Evolutionary conservation across 2,797 vertebrate species (phyloP).

Genomic region (Cynodonichthys magdalenae): DNA sequence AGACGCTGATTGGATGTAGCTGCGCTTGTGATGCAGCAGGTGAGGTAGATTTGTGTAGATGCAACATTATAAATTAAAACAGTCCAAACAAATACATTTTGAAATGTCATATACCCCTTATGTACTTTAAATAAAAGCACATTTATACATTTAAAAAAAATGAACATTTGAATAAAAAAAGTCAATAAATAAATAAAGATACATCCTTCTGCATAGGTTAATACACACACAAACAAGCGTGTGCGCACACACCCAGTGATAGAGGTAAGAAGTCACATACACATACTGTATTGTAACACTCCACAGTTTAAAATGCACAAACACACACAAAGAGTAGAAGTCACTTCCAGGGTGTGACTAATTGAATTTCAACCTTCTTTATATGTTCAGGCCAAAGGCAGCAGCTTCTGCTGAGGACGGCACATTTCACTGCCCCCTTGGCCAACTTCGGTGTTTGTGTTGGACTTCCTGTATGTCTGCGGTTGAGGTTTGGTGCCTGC

Average conservation of each 20-base stretch:
- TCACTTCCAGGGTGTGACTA: constrained; percentile 57
- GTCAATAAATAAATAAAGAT: no score
- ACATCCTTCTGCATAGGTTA: no score
- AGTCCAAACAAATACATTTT: no score
- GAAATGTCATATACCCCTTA: no score
- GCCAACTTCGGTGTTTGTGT: constrained; percentile 13
- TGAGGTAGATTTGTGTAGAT: no score
- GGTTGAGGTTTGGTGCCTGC: neutral
- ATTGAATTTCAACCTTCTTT: constrained; percentile 57
- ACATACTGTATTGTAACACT: constrained; percentile 9
- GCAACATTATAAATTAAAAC: no score
- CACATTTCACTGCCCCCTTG: constrained; percentile 32
- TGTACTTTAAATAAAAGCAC: no score
- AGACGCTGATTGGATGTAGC: no score
- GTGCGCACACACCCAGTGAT: constrained; percentile 4
- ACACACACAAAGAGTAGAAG: constrained; percentile 22
- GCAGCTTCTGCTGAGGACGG: constrained; percentile 42
- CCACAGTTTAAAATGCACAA: constrained; percentile 16
- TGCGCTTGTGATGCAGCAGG: no score
- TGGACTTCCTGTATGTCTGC: neutral
- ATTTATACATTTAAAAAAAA: no score
- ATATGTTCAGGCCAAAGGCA: constrained; percentile 54
- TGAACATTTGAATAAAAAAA: no score
- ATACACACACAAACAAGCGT: neutral
- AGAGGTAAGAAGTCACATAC: constrained; percentile 11